Evolutionary conservation across 2,888 invertebrate genomes (phyloP).

Genomic region (Erynnis tages): DNA sequence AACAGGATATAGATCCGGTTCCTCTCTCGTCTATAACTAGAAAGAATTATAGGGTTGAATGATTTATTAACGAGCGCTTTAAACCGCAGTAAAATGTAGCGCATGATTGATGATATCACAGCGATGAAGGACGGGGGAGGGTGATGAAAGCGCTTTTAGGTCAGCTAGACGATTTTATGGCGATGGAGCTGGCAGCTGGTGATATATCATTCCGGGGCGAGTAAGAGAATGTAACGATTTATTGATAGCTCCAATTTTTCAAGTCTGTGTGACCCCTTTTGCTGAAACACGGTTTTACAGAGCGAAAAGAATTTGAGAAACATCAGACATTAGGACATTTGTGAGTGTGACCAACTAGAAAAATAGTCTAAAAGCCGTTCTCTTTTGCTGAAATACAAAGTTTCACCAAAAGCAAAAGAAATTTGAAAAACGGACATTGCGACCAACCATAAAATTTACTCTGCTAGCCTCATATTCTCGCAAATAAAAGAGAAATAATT

Average conservation of each 20-base stretch:
- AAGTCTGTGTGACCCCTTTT: neutral
- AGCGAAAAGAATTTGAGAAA: no score
- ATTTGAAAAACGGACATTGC: no score
- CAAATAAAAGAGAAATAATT: no score
- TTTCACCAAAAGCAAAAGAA: no score
- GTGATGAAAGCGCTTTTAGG: constrained; percentile 14
- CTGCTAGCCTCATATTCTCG: no score
- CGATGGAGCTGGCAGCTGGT: neutral
- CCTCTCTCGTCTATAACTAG: constrained; percentile 37
- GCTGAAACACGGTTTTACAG: no score
- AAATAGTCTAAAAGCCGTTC: no score
- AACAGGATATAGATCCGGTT: constrained; percentile 75
- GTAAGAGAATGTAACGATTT: neutral
- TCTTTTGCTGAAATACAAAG: no score
- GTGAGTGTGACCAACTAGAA: no score
- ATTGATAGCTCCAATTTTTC: constrained; percentile 3
- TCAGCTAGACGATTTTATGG: neutral
- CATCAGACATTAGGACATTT: no score
- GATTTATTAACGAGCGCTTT: constrained; percentile 32
- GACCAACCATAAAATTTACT: no score
- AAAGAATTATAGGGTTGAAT: constrained; percentile 31
- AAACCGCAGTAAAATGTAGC: constrained; percentile 23
- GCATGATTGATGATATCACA: constrained; percentile 26
- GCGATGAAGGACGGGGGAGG: neutral
- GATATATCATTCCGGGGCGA: neutral